phyloP scores from a whole-genome alignment of 2,113 vertebrate species.

The Suricata suricatta region DNA sequence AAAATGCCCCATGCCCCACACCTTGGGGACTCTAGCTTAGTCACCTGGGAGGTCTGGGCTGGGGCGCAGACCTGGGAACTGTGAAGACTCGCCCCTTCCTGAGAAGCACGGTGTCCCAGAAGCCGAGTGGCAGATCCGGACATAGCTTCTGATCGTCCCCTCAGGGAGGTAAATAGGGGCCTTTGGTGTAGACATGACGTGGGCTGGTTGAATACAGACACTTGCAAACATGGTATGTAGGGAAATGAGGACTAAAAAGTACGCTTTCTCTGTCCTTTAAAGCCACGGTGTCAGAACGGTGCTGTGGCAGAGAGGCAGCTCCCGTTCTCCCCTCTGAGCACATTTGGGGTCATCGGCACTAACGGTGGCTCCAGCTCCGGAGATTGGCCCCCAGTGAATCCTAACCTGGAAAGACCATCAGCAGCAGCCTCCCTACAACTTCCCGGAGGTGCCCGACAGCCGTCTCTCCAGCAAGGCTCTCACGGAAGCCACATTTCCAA shows the following conservation, averaged over 20 bases:
- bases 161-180: background rate
- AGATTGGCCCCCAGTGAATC: rapidly evolving
- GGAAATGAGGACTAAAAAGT: background rate
- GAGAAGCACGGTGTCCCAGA: background rate
- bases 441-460: rapidly evolving
- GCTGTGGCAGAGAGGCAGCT: background rate
- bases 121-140: background rate
- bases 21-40: background rate
- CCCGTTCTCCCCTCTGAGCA: background rate
- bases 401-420: background rate
- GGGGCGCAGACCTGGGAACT: background rate
- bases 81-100: background rate
- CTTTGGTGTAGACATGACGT: background rate
- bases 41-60: background rate
- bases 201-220: background rate
- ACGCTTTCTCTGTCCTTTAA: background rate
- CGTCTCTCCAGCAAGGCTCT: background rate
- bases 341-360: background rate
- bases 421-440: background rate
- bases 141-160: background rate
- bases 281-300: background rate
- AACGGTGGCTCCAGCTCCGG: rapidly evolving
- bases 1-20: rapidly evolving
- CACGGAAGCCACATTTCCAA: background rate
- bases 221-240: background rate